Evolutionary conservation across 2,888 invertebrate species (phyloP).

Genomic region (Tholera decimalis): DNA sequence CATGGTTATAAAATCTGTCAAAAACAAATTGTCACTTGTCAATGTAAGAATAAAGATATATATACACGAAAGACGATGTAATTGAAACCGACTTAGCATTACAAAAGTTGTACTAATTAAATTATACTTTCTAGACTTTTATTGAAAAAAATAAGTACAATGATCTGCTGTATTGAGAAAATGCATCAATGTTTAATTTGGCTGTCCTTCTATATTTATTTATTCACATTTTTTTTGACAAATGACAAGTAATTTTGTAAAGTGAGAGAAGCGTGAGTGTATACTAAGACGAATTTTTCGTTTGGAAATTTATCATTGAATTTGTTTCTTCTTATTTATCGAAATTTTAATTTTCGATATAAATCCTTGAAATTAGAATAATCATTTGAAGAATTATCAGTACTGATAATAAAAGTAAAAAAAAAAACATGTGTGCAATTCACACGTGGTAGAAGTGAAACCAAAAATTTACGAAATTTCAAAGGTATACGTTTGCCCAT

Average conservation of each 20-base stretch:
- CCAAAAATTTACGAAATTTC: too few relatives aligned
- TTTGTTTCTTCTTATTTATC: neutral
- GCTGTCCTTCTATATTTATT: constrained; percentile 9
- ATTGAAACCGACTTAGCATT: constrained; percentile 19
- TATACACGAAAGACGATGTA: constrained; percentile 17
- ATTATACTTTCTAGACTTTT: constrained; percentile 6
- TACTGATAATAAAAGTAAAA: too few relatives aligned
- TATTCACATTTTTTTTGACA: constrained; percentile 27
- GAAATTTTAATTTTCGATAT: too few relatives aligned
- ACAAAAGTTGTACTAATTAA: constrained; percentile 3
- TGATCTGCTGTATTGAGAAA: neutral
- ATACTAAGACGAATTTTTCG: neutral
- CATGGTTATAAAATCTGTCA: constrained; percentile 88
- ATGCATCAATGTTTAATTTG: neutral
- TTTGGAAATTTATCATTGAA: neutral
- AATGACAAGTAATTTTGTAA: constrained; percentile 13
- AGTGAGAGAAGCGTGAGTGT: constrained; percentile 3
- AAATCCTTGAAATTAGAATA: too few relatives aligned
- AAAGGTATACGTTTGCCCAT: too few relatives aligned
- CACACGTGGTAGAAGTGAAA: too few relatives aligned
- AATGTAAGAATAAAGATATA: constrained; percentile 36
- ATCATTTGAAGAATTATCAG: too few relatives aligned
- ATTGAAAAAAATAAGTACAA: constrained; percentile 6
- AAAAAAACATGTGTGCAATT: too few relatives aligned
- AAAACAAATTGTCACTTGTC: constrained; percentile 55